Evolutionary conservation across 2,888 invertebrate species (phyloP).

Genomic region (Leptopilina syphax): DNA sequence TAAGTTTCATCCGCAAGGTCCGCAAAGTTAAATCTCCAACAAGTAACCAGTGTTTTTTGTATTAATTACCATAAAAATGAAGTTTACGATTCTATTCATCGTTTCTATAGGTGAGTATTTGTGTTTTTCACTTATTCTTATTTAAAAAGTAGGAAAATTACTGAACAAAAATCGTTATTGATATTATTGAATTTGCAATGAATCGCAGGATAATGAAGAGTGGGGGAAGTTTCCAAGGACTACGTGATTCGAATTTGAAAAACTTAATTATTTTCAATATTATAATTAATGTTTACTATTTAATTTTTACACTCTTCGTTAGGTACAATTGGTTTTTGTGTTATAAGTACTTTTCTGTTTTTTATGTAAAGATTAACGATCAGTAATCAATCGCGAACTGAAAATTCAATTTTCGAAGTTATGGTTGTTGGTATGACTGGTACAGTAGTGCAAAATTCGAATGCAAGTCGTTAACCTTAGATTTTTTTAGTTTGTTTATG

Average conservation of each 20-base stretch:
- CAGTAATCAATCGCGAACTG: background rate
- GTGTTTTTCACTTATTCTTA: background rate
- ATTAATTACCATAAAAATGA: slow-evolving; percentile 3
- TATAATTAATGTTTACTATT: slow-evolving; percentile 2
- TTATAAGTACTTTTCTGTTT: background rate
- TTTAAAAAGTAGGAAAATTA: background rate
- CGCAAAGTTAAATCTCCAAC: background rate
- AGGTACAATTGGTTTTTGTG: too few species aligned
- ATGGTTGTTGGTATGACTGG: background rate
- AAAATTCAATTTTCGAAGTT: background rate
- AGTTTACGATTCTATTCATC: background rate
- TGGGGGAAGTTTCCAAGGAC: background rate
- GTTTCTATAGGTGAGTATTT: slow-evolving; percentile 19
- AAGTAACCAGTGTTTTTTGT: background rate
- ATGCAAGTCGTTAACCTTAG: background rate
- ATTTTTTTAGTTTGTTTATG: too few species aligned
- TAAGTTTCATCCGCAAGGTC: background rate
- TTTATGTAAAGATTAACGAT: background rate
- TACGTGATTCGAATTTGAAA: slow-evolving; percentile 21
- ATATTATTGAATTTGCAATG: background rate
- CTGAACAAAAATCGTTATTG: background rate
- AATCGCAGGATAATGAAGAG: background rate
- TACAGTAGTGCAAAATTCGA: background rate
- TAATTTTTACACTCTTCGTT: background rate
- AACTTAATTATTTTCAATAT: background rate